Conservation (phyloP, 2,113 vertebrate genomes). For the Xiphorhynchus elegans region DNA sequence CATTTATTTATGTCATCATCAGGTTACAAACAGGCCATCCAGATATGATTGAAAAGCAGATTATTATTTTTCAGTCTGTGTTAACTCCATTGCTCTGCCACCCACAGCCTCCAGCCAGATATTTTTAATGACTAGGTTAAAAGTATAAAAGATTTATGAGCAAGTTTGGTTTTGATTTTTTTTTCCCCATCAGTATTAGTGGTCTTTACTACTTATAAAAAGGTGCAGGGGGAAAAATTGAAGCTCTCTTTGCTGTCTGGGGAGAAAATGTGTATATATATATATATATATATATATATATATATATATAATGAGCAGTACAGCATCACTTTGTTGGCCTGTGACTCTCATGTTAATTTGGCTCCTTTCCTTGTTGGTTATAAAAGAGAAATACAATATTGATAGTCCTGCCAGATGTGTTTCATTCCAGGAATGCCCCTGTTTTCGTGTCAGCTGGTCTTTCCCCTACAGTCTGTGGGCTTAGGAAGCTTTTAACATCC, state of each 20-base stretch:
- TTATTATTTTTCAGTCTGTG: neutral
- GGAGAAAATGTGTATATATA: neutral
- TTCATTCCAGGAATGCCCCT: neutral
- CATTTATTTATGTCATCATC: neutral
- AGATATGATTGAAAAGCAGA: neutral
- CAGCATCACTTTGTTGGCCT: neutral
- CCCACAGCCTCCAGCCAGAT: neutral
- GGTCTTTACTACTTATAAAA: neutral
- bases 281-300: neutral
- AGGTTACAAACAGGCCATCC: neutral
- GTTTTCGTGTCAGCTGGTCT: neutral
- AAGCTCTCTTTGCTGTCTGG: neutral
- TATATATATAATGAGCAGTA: neutral
- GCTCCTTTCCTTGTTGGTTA: neutral
- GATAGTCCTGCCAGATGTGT: neutral
- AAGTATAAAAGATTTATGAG: slow-evolving; percentile 8
- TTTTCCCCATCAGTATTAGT: neutral
- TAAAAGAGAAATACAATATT: neutral
- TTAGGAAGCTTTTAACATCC: neutral
- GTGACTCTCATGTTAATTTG: neutral
- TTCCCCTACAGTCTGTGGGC: rapidly evolving
- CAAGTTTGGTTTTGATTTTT: neutral
- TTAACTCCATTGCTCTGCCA: neutral
- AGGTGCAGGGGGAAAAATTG: neutral
- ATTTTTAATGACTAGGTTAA: neutral